Conservation (phyloP, 2,888 invertebrate species). For the Eupithecia subfuscata region DNA sequence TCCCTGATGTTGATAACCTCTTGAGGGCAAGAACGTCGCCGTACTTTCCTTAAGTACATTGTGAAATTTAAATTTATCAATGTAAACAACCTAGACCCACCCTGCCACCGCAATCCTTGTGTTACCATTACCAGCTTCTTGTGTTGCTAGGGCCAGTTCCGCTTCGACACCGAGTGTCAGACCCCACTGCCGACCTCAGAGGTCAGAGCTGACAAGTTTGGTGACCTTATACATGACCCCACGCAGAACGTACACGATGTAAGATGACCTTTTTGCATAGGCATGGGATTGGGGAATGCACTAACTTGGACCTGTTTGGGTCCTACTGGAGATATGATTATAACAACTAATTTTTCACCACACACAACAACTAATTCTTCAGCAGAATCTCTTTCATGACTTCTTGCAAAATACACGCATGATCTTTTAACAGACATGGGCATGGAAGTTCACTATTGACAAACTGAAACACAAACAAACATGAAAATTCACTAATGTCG, state of each 20-base stretch:
- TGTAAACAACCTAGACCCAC: conserved; percentile 33
- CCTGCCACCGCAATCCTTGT: conserved; percentile 43
- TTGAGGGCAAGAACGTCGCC: not conserved
- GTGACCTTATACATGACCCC: conserved; percentile 79
- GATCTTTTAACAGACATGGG: not conserved
- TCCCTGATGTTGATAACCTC: not conserved
- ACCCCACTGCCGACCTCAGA: conserved; percentile 89
- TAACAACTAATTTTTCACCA: too few species aligned
- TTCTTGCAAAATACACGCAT: not conserved
- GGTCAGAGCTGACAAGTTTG: conserved; percentile 86
- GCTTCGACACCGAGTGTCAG: conserved; percentile 93
- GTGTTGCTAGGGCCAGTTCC: conserved; percentile 91
- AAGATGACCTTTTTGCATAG: conserved; percentile 62
- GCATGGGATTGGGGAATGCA: conserved; percentile 9
- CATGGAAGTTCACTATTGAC: too few species aligned
- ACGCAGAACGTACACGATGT: conserved; percentile 83
- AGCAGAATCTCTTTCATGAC: not conserved
- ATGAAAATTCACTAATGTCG: not conserved
- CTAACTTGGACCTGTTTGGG: not conserved
- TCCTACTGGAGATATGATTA: not conserved
- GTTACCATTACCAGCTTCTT: conserved; percentile 53
- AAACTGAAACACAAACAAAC: too few species aligned
- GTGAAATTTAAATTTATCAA: not conserved
- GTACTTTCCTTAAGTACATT: not conserved
- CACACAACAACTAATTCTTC: too few species aligned